Percentiles rank a stretch among this genome's conserved stretches.
Evolutionary conservation across 2,797 vertebrate genomes (phyloP).

Genomic region (Malurus leucopterus): DNA sequence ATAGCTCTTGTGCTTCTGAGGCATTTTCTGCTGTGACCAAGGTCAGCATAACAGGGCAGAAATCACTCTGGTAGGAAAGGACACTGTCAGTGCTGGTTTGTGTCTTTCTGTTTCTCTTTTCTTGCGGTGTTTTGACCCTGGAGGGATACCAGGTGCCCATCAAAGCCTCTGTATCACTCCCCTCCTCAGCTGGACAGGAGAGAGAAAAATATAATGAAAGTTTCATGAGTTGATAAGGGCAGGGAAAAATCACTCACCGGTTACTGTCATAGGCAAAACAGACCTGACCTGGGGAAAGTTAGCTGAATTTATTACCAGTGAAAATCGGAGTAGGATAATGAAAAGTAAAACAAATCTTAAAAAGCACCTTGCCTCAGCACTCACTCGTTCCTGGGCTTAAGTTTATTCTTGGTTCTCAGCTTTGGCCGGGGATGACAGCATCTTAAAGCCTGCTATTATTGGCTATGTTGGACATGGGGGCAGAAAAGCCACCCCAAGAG

Average conservation of each 20-base stretch:
- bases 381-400: neutral
- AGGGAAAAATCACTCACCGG: neutral
- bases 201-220: neutral
- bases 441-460: neutral
- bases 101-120: neutral
- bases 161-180: neutral
- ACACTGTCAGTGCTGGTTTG: neutral
- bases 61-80: neutral
- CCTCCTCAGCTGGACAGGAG: neutral
- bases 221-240: neutral
- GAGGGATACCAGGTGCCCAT: neutral
- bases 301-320: neutral
- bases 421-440: neutral
- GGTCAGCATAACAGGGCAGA: slow-evolving; percentile 3
- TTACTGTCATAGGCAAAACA: neutral
- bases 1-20: neutral
- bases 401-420: neutral
- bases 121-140: neutral
- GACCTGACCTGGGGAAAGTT: neutral
- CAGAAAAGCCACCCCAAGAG: neutral
- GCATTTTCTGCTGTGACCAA: neutral
- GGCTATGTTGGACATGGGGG: neutral
- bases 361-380: neutral
- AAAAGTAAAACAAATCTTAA: neutral
- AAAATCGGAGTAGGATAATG: neutral